Percentiles rank a stretch among this genome's conserved stretches.
Conservation (phyloP, 2,797 vertebrate species). For the Synanceia verrucosa region DNA sequence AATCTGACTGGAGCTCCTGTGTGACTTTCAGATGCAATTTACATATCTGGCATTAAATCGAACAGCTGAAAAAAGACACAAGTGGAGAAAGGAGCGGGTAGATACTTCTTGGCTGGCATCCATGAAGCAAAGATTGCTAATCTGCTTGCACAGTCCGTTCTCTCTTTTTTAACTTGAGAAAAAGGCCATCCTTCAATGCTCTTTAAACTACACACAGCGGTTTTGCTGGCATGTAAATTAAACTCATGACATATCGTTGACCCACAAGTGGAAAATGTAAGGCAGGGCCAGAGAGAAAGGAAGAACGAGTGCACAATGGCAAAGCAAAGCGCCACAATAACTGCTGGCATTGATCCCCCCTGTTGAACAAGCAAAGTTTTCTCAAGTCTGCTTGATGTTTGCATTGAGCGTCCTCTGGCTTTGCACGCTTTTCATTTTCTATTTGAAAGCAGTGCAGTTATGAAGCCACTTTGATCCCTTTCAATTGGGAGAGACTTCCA, state of each 20-base stretch:
- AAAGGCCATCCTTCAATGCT: slow-evolving; percentile 20
- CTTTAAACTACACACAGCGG: slow-evolving; percentile 10
- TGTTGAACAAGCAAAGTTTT: slow-evolving; percentile 40
- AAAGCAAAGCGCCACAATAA: slow-evolving; percentile 15
- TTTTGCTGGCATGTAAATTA: slow-evolving; percentile 37
- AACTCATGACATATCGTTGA: slow-evolving; percentile 29
- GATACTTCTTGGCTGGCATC: slow-evolving; percentile 54
- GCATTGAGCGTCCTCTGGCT: slow-evolving; percentile 27
- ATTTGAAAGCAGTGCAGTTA: slow-evolving; percentile 48
- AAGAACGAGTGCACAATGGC: slow-evolving; percentile 1
- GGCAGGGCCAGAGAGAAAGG: slow-evolving; percentile 2
- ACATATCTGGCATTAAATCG: slow-evolving; percentile 67
- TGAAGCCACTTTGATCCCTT: slow-evolving; percentile 57
- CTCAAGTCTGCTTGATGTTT: slow-evolving; percentile 46
- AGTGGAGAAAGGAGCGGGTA: slow-evolving; percentile 26
- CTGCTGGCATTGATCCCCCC: slow-evolving; percentile 39
- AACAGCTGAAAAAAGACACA: slow-evolving; percentile 66
- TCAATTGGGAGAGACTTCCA: slow-evolving; percentile 39
- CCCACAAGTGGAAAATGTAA: slow-evolving; percentile 30
- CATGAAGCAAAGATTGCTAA: slow-evolving; percentile 44
- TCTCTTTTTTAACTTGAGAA: slow-evolving; percentile 17
- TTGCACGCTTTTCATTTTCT: slow-evolving; percentile 53
- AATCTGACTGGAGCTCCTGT: slow-evolving; percentile 34
- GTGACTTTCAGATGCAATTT: slow-evolving; percentile 63
- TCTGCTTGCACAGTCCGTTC: slow-evolving; percentile 28